These are phyloP conservation scores for Candidula unifasciata DNA, from an alignment of 2,888 invertebrate species.

Conservation along the genomic window DNA sequence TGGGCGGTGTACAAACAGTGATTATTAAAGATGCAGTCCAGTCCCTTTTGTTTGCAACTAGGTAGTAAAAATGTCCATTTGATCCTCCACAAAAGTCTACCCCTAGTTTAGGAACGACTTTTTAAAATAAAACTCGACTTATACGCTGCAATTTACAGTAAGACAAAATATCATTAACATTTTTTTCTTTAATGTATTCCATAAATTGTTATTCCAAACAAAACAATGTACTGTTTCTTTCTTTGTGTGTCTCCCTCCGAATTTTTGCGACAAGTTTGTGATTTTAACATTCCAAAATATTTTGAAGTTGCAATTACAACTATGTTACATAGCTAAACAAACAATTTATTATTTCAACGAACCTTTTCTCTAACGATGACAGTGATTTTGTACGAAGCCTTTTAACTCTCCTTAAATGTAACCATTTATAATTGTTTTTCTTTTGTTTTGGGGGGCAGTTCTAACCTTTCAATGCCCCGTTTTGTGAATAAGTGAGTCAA, in stretches of 20 bases:
- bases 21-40: too few species aligned
- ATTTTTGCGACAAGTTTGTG: neutral
- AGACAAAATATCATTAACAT: too few species aligned
- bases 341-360: conserved; percentile 22
- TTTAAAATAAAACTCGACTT: too few species aligned
- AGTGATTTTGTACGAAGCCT: neutral
- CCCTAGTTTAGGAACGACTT: too few species aligned
- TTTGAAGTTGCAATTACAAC: neutral
- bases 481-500: neutral
- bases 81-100: too few species aligned
- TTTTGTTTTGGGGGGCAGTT: neutral
- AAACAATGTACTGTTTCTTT: neutral
- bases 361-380: neutral
- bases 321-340: conserved; percentile 16
- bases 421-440: neutral
- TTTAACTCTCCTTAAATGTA: neutral
- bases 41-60: too few species aligned
- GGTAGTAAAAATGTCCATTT: too few species aligned
- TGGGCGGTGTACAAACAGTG: too few species aligned
- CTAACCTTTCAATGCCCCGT: too few species aligned
- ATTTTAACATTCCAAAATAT: conserved; percentile 27
- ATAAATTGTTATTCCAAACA: conserved; percentile 6
- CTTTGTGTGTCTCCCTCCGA: neutral
- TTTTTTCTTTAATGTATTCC: neutral
- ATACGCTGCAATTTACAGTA: too few species aligned